These are phyloP conservation scores for Rhabdornis inornatus DNA, from an alignment of 2,113 vertebrate genomes.

Conservation along the genomic window DNA sequence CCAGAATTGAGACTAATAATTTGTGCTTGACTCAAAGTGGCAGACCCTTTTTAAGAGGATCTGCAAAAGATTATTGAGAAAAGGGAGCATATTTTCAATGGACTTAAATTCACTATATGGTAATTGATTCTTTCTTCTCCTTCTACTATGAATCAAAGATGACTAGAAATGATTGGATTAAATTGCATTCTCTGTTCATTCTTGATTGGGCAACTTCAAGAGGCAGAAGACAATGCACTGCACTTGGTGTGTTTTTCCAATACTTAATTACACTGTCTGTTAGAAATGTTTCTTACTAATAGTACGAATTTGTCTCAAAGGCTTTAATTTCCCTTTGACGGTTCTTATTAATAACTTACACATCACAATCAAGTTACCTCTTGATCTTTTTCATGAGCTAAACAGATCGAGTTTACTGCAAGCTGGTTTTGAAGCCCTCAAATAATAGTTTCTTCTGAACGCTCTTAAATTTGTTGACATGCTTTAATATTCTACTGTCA, in stretches of 20 bases:
- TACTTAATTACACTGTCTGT: neutral
- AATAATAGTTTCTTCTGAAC: neutral
- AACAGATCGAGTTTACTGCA: neutral
- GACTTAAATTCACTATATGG: neutral
- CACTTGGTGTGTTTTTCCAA: neutral
- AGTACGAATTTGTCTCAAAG: neutral
- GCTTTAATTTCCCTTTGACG: neutral
- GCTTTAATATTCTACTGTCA: conserved; percentile 22
- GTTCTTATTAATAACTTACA: neutral
- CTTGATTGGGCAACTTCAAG: neutral
- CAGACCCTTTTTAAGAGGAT: conserved; percentile 31
- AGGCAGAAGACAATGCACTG: neutral
- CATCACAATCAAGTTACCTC: neutral
- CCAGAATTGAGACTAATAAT: conserved; percentile 9
- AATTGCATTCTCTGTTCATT: neutral
- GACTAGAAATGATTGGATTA: neutral
- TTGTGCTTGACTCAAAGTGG: conserved; percentile 24
- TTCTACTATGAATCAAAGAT: neutral
- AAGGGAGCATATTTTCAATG: conserved; percentile 28
- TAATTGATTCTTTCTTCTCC: conserved; percentile 8
- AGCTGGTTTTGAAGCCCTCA: neutral
- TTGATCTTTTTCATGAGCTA: neutral
- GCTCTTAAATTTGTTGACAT: conserved; percentile 5
- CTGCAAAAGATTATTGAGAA: conserved; percentile 47
- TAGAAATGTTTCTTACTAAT: neutral